phyloP scores from a whole-genome alignment of 2,888 invertebrate species.

The Myopa tessellatipennis region DNA sequence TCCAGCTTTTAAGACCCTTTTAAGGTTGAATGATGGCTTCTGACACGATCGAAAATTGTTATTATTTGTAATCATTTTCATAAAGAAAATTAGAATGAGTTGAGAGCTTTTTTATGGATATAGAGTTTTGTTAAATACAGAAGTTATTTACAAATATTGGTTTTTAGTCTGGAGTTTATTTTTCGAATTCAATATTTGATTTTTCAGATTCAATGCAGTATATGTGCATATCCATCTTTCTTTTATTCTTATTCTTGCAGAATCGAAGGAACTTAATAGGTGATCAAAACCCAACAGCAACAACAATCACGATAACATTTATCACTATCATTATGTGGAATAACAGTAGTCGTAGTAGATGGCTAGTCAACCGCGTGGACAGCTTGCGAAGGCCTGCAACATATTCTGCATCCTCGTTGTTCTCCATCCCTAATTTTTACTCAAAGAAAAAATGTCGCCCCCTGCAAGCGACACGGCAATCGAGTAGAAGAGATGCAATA shows the following conservation, averaged over 20 bases:
- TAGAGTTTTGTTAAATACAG: too few species aligned
- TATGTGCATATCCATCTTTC: not conserved
- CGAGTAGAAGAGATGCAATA: conserved; percentile 50
- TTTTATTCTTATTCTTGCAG: not conserved
- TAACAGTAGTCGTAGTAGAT: conserved; percentile 58
- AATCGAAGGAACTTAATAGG: too few species aligned
- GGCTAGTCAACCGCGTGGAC: conserved; percentile 55
- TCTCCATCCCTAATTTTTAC: conserved; percentile 1
- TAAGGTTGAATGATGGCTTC: too few species aligned
- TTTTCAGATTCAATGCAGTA: too few species aligned
- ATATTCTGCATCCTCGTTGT: not conserved
- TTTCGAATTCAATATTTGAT: too few species aligned
- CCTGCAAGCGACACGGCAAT: conserved; percentile 43
- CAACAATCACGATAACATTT: conserved; percentile 8
- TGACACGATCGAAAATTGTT: too few species aligned
- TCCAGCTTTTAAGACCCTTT: too few species aligned
- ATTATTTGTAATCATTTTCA: too few species aligned
- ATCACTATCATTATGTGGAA: conserved; percentile 58
- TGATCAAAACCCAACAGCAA: not conserved
- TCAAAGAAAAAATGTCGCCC: conserved; percentile 42
- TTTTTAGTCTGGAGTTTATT: too few species aligned
- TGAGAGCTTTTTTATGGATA: too few species aligned
- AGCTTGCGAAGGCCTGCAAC: conserved; percentile 9
- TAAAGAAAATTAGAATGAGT: too few species aligned
- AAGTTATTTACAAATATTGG: too few species aligned